Conservation (phyloP, 2,888 invertebrate species). For the Stenodema calcarata region DNA sequence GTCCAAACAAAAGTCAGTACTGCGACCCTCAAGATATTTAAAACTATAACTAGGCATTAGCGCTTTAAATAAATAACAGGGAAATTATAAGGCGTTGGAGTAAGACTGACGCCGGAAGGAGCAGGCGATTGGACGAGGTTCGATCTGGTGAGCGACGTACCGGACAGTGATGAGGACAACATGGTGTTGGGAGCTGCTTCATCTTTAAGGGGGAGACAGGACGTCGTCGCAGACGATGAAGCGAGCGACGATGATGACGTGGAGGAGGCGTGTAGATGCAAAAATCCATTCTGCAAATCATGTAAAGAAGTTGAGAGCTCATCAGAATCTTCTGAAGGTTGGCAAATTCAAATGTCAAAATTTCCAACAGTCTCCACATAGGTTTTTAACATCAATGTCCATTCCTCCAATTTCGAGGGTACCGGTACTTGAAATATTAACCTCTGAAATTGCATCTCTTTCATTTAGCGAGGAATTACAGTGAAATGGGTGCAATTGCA, state of each 20-base stretch:
- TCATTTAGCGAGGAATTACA: too few species aligned
- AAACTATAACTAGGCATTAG: too few species aligned
- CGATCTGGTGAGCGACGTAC: not conserved
- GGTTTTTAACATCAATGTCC: too few species aligned
- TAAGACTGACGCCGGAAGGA: not conserved
- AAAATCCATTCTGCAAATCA: not conserved
- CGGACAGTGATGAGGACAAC: not conserved
- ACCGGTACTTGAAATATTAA: too few species aligned
- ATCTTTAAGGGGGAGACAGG: not conserved
- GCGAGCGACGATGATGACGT: not conserved
- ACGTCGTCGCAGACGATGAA: not conserved
- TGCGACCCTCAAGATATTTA: too few species aligned
- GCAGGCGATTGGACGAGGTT: slow-evolving; percentile 21
- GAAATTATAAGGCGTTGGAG: not conserved
- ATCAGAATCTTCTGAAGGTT: slow-evolving; percentile 18
- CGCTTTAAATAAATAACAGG: too few species aligned
- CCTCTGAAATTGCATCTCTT: too few species aligned
- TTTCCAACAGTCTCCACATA: too few species aligned
- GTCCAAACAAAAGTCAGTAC: too few species aligned
- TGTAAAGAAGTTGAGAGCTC: not conserved
- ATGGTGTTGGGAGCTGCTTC: not conserved
- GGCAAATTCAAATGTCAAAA: not conserved
- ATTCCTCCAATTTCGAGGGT: too few species aligned
- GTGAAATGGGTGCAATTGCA: too few species aligned
- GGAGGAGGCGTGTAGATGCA: not conserved